These are phyloP conservation scores for Potamilus streckersoni DNA, from an alignment of 1,140 invertebrate genomes.

Conservation along the genomic window DNA sequence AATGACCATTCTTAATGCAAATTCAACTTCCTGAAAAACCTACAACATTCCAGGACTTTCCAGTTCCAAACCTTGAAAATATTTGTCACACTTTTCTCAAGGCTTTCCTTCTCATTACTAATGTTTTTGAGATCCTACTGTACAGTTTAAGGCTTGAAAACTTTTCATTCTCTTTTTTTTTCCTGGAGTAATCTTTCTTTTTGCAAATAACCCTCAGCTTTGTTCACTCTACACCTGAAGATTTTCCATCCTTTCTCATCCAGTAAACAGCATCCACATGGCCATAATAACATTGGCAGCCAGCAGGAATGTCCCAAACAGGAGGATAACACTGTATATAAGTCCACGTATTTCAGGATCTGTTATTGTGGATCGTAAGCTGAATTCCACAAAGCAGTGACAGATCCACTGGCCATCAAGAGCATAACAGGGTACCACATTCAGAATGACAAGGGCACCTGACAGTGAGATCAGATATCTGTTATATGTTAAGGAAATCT, in stretches of 20 bases:
- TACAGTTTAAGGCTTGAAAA: too few relatives aligned
- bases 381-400: conserved; percentile 68
- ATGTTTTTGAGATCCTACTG: too few relatives aligned
- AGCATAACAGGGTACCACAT: conserved; percentile 92
- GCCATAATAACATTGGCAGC: conserved; percentile 62
- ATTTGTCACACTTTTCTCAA: too few relatives aligned
- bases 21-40: too few relatives aligned
- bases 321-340: conserved; percentile 58
- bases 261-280: conserved; percentile 64
- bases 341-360: conserved; percentile 54
- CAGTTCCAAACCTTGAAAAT: too few relatives aligned
- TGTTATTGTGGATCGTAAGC: conserved; percentile 60
- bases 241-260: conserved; percentile 1
- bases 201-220: too few relatives aligned
- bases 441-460: conserved; percentile 88
- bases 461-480: conserved; percentile 87
- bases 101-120: too few relatives aligned
- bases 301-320: conserved; percentile 61
- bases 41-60: too few relatives aligned
- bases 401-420: conserved; percentile 92
- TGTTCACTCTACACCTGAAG: too few relatives aligned
- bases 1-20: too few relatives aligned
- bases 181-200: too few relatives aligned
- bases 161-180: too few relatives aligned
- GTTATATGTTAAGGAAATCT: conserved; percentile 38